Evolutionary conservation across 2,113 vertebrate genomes (phyloP).

Genomic region (Cyprinodon brontotheroides): DNA sequence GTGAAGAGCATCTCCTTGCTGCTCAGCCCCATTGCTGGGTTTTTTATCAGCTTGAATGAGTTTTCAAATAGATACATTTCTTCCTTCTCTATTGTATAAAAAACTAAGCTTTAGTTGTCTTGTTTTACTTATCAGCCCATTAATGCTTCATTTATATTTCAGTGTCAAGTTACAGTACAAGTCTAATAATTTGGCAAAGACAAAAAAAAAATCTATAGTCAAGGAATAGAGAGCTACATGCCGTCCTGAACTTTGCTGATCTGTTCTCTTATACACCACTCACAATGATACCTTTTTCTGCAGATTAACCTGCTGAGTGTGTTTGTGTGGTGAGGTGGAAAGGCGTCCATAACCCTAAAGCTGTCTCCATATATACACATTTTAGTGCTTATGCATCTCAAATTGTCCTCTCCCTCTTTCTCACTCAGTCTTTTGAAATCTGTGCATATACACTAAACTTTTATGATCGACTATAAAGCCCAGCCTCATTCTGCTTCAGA

Average conservation of each 20-base stretch:
- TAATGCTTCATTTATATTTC: slow-evolving; percentile 49
- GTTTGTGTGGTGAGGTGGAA: slow-evolving; percentile 56
- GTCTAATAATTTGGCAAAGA: not conserved
- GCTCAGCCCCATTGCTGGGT: slow-evolving; percentile 24
- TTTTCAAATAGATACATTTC: slow-evolving; percentile 34
- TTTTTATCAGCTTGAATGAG: slow-evolving; percentile 34
- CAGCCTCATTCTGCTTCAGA: slow-evolving; percentile 2
- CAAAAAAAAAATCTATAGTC: slow-evolving; percentile 33
- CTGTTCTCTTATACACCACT: slow-evolving; percentile 31
- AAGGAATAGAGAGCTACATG: slow-evolving; percentile 32
- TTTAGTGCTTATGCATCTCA: slow-evolving; percentile 41
- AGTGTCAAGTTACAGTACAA: slow-evolving; percentile 51
- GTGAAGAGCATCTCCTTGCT: slow-evolving; percentile 33
- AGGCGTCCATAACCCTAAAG: slow-evolving; percentile 64
- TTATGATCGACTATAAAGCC: slow-evolving; percentile 7
- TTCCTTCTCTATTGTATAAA: slow-evolving; percentile 13
- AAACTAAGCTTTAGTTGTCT: slow-evolving; percentile 42
- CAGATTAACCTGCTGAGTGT: slow-evolving; percentile 46
- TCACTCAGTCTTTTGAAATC: not conserved
- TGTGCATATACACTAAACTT: slow-evolving; percentile 13
- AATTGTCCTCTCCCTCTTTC: slow-evolving; percentile 44
- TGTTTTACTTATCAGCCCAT: slow-evolving; percentile 65
- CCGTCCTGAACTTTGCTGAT: slow-evolving; percentile 59
- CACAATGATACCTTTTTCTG: slow-evolving; percentile 33
- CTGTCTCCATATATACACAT: slow-evolving; percentile 41